Evolutionary conservation across 2,797 vertebrate genomes (phyloP), one percentile per base, ranked within the genome.

Genomic region (Myotis myotis): DNA sequence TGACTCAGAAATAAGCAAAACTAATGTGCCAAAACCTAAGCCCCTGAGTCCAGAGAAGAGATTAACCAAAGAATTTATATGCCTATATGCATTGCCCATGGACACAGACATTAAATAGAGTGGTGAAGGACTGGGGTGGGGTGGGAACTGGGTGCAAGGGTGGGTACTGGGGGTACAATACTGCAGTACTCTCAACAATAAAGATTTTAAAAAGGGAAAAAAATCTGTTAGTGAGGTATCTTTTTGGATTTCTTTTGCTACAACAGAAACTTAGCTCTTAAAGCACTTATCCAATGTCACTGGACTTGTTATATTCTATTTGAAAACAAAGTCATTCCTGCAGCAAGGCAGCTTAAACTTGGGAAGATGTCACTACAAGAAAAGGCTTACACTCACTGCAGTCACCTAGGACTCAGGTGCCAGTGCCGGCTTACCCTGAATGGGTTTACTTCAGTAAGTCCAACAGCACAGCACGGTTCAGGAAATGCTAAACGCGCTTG

Each of bases 261-360:
- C 16, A 95, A 85, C 9, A 92, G 51, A 85, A 95, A 79, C 49
- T 91, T 33, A 36, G 36, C 74, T 94, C 68, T 80, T 78, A 79
- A 76, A 93, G 62, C 19, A 38, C 19, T 41, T 87, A 85, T 13
- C 22, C 68, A 89, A 33, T 74, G 19, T 87, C 44, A 28, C 8
- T 25, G n/a, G 49, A 33, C 66, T 89, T 49, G 30, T 49, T 94
- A 75, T 82, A 36, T 44, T 81, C 60, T 47, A 81, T 76, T 78
- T 85, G 33, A 89, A 82, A 23, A 93, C 55, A 82, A 64, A 90
- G 11, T 72, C 44, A 89, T 75, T 87, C 51, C 23, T 22, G 57
- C 6, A 93, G 80, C 41, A 93, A 19, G 66, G 79, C 5, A 86
- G 71, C 47, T 76, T 75, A 36, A 84, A 76, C 5, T 51, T 8